Percentiles rank a stretch among this genome's conserved stretches.
Conservation (phyloP, 2,797 vertebrate species). For the Platyrinchus mystaceus region DNA sequence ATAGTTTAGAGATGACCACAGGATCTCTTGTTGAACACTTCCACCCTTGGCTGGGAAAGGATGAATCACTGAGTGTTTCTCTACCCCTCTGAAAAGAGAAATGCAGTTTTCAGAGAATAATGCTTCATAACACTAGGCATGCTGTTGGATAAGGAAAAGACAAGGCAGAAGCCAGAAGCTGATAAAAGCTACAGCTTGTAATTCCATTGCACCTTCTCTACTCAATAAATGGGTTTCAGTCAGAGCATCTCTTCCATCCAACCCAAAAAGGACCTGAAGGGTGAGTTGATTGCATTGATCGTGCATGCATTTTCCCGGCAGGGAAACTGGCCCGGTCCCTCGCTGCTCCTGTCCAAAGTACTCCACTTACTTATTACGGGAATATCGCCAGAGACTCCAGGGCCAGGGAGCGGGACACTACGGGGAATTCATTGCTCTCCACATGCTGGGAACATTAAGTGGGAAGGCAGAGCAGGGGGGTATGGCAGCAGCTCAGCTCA, state of each 20-base stretch:
- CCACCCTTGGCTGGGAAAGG: neutral
- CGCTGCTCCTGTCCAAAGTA: neutral
- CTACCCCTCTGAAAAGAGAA: neutral
- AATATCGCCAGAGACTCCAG: constrained; percentile 18
- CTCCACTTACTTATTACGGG: constrained; percentile 21
- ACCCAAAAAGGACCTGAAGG: constrained; percentile 55
- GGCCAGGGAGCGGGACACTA: neutral
- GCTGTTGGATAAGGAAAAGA: neutral
- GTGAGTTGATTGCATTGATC: constrained; percentile 48
- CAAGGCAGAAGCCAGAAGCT: constrained; percentile 14
- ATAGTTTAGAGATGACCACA: neutral
- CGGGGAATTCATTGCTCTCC: neutral
- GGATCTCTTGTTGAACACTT: neutral
- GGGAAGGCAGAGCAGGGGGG: neutral
- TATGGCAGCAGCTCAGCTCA: neutral
- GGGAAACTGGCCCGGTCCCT: constrained; percentile 13
- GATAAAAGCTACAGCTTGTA: constrained; percentile 34
- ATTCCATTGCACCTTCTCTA: constrained; percentile 41
- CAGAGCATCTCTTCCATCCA: constrained; percentile 37
- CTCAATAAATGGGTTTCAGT: constrained; percentile 55
- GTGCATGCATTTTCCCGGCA: constrained; percentile 3
- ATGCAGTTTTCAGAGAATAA: constrained; percentile 28
- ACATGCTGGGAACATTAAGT: neutral
- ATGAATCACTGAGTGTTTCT: neutral
- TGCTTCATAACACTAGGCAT: neutral